Percentiles rank a stretch among this genome's conserved stretches.
Evolutionary conservation across 35 echinoderm and acorn worm genomes (phyloP).

Genomic region (Strongylocentrotus purpuratus): DNA sequence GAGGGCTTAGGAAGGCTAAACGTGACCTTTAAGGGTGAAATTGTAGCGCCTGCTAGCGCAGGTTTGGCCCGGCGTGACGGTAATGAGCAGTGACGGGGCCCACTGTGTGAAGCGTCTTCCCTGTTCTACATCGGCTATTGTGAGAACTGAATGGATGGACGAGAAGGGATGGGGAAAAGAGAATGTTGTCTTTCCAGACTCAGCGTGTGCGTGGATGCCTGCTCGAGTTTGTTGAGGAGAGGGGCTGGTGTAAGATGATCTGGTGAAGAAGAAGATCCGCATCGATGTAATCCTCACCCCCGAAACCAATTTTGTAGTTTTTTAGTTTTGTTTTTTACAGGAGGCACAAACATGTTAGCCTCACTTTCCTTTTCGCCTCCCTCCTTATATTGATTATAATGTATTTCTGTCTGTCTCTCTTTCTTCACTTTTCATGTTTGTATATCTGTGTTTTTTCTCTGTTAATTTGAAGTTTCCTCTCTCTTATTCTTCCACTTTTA

Average conservation of each 20-base stretch:
- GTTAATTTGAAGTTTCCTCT: background rate
- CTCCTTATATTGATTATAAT: background rate
- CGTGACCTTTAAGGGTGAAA: background rate
- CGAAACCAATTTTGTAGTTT: background rate
- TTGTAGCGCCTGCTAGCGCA: background rate
- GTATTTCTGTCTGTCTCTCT: background rate
- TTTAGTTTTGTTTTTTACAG: background rate
- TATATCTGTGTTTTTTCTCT: background rate
- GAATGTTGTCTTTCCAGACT: constrained; percentile 32
- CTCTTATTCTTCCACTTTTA: background rate
- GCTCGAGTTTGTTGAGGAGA: background rate
- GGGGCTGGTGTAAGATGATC: background rate
- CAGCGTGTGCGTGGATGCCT: background rate
- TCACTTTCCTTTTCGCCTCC: background rate
- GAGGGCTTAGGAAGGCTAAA: background rate
- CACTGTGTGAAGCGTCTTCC: constrained; percentile 28
- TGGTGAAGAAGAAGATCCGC: too few species aligned
- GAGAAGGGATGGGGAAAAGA: background rate
- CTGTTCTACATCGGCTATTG: background rate
- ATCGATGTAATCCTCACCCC: background rate
- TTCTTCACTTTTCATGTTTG: background rate
- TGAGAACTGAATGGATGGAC: constrained; percentile 3
- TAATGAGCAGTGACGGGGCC: background rate
- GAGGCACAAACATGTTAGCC: background rate
- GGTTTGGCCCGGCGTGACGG: background rate